phyloP scores from a whole-genome alignment of 1,140 invertebrate genomes.

The Drosophila sturtevanti region DNA sequence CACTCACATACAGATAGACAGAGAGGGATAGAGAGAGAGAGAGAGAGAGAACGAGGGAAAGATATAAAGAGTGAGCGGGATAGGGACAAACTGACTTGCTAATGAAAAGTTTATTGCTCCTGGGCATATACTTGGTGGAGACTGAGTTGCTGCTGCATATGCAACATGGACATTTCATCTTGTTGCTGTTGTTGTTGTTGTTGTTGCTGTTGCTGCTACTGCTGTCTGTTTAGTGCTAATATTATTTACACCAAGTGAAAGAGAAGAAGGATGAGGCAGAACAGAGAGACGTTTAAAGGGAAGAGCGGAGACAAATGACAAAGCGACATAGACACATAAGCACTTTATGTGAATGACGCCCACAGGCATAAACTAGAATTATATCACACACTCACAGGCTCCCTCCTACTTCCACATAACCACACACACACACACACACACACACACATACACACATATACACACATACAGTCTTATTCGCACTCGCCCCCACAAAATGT shows the following conservation, averaged over 20 bases:
- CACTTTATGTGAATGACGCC: constrained; percentile 77
- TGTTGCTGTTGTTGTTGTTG: constrained; percentile 16
- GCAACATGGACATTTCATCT: constrained; percentile 25
- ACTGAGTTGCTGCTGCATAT: constrained; percentile 34
- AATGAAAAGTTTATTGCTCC: constrained; percentile 77
- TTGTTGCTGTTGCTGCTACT: constrained; percentile 26
- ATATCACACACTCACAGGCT: constrained; percentile 59
- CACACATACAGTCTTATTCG: constrained; percentile 19
- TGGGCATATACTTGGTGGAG: constrained; percentile 48
- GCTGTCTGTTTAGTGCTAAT: constrained; percentile 69
- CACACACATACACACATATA: constrained; percentile 27
- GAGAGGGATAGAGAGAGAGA: constrained; percentile 34
- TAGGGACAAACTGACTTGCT: constrained; percentile 69
- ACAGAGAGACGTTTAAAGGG: not conserved
- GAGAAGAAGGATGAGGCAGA: not conserved
- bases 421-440: constrained; percentile 41
- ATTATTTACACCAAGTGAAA: constrained; percentile 63
- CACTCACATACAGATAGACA: not conserved
- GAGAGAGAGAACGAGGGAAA: constrained; percentile 24
- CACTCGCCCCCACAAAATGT: not conserved
- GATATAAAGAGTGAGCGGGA: constrained; percentile 32
- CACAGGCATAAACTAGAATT: constrained; percentile 71
- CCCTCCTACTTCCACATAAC: not conserved
- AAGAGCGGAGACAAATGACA: constrained; percentile 41
- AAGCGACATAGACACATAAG: constrained; percentile 64